Conservation (phyloP, 2,888 invertebrate genomes). For the Oeneis ivallda region DNA sequence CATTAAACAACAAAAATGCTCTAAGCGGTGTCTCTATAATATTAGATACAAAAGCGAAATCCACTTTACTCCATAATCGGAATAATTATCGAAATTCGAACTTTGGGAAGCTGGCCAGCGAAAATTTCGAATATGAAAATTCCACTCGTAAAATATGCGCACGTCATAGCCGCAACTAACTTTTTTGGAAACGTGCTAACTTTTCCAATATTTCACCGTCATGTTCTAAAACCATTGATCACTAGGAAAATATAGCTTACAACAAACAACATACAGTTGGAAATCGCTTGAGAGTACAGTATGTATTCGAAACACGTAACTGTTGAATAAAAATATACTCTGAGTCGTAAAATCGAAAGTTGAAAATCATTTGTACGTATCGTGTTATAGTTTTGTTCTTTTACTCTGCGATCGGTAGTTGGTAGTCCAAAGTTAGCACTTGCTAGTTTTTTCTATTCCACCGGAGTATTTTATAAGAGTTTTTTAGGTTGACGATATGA, state of each 20-base stretch:
- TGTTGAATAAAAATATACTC: conserved; percentile 9
- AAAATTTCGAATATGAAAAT: conserved; percentile 27
- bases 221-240: background rate
- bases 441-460: conserved; percentile 26
- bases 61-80: background rate
- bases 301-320: background rate
- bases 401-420: background rate
- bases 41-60: background rate
- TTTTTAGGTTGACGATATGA: conserved; percentile 5
- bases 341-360: background rate
- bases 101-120: conserved; percentile 11
- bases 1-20: too few species aligned
- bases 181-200: conserved; percentile 26
- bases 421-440: conserved; percentile 23
- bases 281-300: background rate
- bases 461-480: conserved; percentile 9
- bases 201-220: conserved; percentile 24
- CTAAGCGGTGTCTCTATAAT: too few species aligned
- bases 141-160: conserved; percentile 20
- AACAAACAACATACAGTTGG: background rate
- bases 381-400: background rate
- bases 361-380: conserved; percentile 10
- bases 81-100: background rate
- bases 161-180: conserved; percentile 25
- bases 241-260: conserved; percentile 16